Percentiles rank a stretch among this genome's conserved stretches.
Evolutionary conservation across 1,140 invertebrate genomes (phyloP).

Genomic region (Drosophila pseudoananassae): DNA sequence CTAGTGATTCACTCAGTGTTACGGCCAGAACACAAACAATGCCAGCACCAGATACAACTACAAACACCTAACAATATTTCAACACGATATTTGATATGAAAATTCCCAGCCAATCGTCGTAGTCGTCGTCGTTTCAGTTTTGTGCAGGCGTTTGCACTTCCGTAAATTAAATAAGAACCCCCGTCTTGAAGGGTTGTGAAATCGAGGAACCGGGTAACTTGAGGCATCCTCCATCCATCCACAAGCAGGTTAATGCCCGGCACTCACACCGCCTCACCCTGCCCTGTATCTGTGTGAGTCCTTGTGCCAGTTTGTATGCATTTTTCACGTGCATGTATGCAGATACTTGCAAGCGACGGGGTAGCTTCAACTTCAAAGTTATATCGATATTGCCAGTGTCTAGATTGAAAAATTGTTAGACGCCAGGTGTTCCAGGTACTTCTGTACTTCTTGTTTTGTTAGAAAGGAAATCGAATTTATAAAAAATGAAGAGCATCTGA

Average conservation of each 20-base stretch:
- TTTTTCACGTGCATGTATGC: conserved; percentile 22
- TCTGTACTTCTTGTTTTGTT: too few relatives aligned
- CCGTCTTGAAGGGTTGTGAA: conserved; percentile 44
- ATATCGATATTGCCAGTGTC: conserved; percentile 21
- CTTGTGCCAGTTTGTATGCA: conserved; percentile 66
- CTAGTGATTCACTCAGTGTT: conserved; percentile 24
- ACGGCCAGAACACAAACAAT: conserved; percentile 17
- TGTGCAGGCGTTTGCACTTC: conserved; percentile 77
- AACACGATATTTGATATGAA: conserved; percentile 63
- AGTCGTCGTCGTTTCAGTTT: conserved; percentile 16
- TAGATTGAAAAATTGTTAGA: conserved; percentile 1
- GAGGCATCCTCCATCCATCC: conserved; percentile 34
- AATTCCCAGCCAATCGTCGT: conserved; percentile 51
- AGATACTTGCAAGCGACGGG: conserved; percentile 6
- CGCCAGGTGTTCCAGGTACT: conserved; percentile 3
- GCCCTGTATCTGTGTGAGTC: conserved; percentile 55
- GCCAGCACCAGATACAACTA: conserved; percentile 9
- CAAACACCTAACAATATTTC: conserved; percentile 37
- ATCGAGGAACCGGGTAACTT: conserved; percentile 53
- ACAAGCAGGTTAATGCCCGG: conserved; percentile 71
- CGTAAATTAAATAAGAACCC: conserved; percentile 41
- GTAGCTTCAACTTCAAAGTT: conserved; percentile 15
- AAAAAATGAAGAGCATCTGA: too few relatives aligned
- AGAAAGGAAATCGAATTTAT: too few relatives aligned
- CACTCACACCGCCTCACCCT: conserved; percentile 4